These are phyloP conservation scores for Gymnocypris eckloni DNA, from an alignment of 2,797 vertebrate genomes.

Conservation along the genomic window DNA sequence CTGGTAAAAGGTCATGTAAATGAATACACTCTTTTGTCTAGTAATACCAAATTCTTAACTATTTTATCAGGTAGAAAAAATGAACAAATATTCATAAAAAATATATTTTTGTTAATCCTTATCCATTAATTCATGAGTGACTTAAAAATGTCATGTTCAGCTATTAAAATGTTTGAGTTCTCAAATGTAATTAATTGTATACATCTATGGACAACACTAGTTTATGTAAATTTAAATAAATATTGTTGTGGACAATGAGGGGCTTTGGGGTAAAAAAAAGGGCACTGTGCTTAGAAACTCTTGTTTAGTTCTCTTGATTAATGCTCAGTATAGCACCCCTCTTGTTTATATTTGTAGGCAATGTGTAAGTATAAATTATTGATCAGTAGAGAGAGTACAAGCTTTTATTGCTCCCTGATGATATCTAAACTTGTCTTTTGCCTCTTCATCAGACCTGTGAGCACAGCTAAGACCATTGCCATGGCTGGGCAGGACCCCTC, in stretches of 20 bases:
- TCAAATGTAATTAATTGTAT: no score
- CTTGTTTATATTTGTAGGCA: conserved; percentile 1
- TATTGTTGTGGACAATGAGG: background rate
- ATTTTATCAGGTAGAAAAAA: background rate
- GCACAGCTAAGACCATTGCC: conserved; percentile 86
- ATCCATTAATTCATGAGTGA: background rate
- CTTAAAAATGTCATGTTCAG: background rate
- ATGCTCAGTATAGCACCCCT: background rate
- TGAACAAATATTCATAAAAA: background rate
- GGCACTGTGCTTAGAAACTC: background rate
- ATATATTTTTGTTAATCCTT: background rate
- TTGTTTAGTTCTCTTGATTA: background rate
- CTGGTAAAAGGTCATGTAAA: background rate
- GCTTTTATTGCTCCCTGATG: background rate
- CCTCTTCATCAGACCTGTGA: conserved; percentile 75
- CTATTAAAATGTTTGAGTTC: background rate
- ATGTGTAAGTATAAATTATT: background rate
- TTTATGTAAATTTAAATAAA: background rate
- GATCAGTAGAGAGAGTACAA: background rate
- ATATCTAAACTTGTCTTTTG: conserved; percentile 7
- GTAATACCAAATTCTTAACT: background rate
- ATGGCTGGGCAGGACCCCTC: conserved; percentile 86
- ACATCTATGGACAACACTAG: background rate
- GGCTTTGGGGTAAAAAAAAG: background rate
- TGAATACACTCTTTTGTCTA: background rate